Percentiles rank a stretch among this genome's conserved stretches.
These are phyloP conservation scores for Xenotilapia leptura DNA, from an alignment of 2,113 vertebrate species.

Conservation along the genomic window DNA sequence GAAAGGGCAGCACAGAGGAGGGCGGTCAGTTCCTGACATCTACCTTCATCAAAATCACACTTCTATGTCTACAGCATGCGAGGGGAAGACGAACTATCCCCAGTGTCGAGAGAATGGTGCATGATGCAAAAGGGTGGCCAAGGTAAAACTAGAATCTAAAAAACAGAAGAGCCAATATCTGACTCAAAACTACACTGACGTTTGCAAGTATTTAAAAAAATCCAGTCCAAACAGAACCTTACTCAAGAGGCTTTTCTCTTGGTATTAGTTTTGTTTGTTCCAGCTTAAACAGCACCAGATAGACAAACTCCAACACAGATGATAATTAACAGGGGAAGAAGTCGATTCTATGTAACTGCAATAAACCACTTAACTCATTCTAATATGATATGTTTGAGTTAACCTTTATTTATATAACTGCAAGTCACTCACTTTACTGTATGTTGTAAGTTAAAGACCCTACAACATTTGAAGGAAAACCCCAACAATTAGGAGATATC, in stretches of 20 bases:
- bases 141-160: neutral
- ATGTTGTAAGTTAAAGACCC: neutral
- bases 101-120: neutral
- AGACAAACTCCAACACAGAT: neutral
- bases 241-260: neutral
- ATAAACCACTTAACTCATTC: neutral
- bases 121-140: neutral
- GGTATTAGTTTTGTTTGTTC: neutral
- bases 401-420: neutral
- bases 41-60: slow-evolving; percentile 1
- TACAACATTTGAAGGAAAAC: neutral
- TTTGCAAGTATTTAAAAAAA: neutral
- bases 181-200: neutral
- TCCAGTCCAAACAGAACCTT: neutral
- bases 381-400: neutral
- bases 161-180: neutral
- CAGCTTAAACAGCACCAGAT: neutral
- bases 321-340: neutral
- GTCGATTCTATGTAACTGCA: neutral
- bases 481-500: neutral
- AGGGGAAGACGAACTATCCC: neutral
- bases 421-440: neutral
- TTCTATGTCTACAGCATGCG: neutral
- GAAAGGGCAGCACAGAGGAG: slow-evolving; percentile 1
- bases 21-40: slow-evolving; percentile 10